Evolutionary conservation across 1,140 invertebrate genomes (phyloP).

Genomic region (Zaprionus ornatus): DNA sequence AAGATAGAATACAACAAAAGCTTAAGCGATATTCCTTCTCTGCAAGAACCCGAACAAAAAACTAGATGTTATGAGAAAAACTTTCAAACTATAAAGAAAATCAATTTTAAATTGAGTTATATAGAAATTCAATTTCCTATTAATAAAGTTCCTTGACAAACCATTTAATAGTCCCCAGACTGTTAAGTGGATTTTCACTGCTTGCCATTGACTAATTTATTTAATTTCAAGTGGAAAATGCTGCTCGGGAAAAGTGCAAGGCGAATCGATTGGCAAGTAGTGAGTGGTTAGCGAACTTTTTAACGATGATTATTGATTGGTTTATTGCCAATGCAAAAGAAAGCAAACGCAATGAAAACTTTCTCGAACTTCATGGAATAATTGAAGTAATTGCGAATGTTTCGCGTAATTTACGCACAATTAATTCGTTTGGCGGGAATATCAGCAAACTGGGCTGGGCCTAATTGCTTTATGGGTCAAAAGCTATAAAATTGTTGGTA

Average conservation of each 20-base stretch:
- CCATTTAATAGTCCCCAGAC: background rate
- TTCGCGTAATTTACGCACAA: constrained; percentile 18
- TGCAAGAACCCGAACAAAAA: too few species aligned
- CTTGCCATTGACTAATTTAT: constrained; percentile 43
- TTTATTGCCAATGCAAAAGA: constrained; percentile 25
- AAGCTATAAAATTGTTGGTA: constrained; percentile 4
- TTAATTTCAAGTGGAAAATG: constrained; percentile 51
- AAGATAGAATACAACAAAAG: too few species aligned
- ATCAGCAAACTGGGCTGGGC: background rate
- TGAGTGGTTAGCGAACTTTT: constrained; percentile 50
- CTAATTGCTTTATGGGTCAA: constrained; percentile 5
- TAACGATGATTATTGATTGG: constrained; percentile 68
- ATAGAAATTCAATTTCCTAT: background rate
- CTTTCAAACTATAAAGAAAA: background rate
- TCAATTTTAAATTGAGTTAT: too few species aligned
- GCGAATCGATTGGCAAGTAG: background rate
- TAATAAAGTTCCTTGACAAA: background rate
- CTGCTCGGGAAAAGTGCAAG: constrained; percentile 31
- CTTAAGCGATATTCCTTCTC: too few species aligned
- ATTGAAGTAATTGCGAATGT: constrained; percentile 9
- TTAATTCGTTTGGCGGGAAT: constrained; percentile 19
- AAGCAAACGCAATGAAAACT: constrained; percentile 23
- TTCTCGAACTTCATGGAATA: constrained; percentile 27
- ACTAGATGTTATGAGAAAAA: background rate
- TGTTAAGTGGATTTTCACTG: background rate